Evolutionary conservation across 2,113 vertebrate genomes (phyloP), one percentile per base, ranked within the genome.

Genomic region (Dipodomys stephensi): DNA sequence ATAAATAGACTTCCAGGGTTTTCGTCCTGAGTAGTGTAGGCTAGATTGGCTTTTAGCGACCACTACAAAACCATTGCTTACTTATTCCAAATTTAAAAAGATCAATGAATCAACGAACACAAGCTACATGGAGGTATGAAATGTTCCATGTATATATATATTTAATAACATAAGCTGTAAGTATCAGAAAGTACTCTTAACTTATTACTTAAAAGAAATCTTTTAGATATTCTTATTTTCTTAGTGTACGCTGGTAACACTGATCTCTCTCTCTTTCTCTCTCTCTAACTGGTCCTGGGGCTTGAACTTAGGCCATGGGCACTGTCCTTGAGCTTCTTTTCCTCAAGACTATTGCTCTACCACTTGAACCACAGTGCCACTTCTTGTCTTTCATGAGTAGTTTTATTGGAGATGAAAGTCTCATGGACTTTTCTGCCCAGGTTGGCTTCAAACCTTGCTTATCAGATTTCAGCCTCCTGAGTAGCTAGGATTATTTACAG

Each of bases 1-100:
- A 89, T 91, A 96, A 97, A 97, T 69, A 97, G 0, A 46, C 87
- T 90, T 76, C 92, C 64, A 95, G 87, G 90, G 94, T 94, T 84
- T 82, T 83, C 19, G 53, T 76, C 11, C 76, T 85, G 39, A 95
- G 73, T 49, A 91, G 49, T 90, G 91, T 65, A 67, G 49, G 74
- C 32, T 85, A 82, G 39, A 78, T 2, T 82, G 39, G 20, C 87
- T 95, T 96, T 72, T 53, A 91, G 79, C 76, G 53, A 32, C 74
- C 82, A 84, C 60, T 78, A 81, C 13, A 73, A 96, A 95, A 86
- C 13, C 22, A 69, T 90, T 12, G 71, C n/a, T 91, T 68, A 71
- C 74, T 81, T 91, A 77, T 93, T 85, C 53, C 44, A 90, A 77
- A 85, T 83, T 90, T 44, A 77, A 78, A 95, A 87, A 78, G 69